Evolutionary conservation across 2,888 invertebrate genomes (phyloP).

Genomic region (Ophonus ardosiacus): DNA sequence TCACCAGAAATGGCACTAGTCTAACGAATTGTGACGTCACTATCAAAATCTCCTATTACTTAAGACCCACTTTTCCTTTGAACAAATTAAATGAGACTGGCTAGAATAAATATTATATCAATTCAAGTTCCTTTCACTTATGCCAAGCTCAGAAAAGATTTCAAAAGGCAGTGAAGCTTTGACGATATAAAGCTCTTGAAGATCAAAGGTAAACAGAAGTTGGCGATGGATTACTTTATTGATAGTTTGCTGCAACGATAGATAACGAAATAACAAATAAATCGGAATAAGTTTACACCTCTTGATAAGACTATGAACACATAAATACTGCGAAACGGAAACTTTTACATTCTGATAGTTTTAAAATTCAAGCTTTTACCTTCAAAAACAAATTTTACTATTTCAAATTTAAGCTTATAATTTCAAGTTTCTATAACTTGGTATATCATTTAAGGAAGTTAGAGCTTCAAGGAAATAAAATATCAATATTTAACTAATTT

Average conservation of each 20-base stretch:
- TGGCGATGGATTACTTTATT: not conserved
- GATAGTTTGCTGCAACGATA: not conserved
- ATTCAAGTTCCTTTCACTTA: not conserved
- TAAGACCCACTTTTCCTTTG: not conserved
- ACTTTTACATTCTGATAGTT: too few species aligned
- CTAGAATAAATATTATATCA: not conserved
- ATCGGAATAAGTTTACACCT: not conserved
- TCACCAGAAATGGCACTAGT: too few species aligned
- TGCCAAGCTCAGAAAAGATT: not conserved
- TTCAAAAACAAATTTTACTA: too few species aligned
- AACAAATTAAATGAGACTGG: not conserved
- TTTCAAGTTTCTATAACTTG: not conserved
- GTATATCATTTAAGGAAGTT: too few species aligned
- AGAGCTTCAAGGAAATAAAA: too few species aligned
- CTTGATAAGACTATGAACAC: too few species aligned
- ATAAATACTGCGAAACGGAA: too few species aligned
- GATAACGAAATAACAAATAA: not conserved
- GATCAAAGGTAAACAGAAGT: conserved; percentile 2
- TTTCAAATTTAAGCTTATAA: not conserved
- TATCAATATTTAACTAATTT: too few species aligned
- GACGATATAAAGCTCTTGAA: not conserved
- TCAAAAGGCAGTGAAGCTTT: not conserved
- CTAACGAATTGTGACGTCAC: too few species aligned
- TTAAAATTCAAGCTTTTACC: too few species aligned
- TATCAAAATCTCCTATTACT: too few species aligned